Evolutionary conservation across 1,140 invertebrate species (phyloP).

Genomic region (Orussus abietinus): DNA sequence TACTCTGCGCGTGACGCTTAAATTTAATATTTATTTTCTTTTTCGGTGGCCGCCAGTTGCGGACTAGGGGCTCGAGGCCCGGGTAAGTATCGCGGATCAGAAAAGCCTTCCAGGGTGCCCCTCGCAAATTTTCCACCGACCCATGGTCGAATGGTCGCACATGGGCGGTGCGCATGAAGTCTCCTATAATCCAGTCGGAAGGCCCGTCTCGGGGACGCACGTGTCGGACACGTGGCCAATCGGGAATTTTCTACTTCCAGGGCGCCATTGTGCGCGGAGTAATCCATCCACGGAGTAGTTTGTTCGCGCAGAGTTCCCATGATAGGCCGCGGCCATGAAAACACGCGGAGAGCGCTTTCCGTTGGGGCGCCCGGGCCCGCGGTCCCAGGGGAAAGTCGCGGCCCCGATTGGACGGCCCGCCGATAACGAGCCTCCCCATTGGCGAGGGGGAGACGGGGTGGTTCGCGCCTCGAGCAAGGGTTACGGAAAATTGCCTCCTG

Average conservation of each 20-base stretch:
- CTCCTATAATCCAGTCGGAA: constrained; percentile 5
- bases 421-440: constrained; percentile 25
- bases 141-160: not conserved
- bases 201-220: constrained; percentile 9
- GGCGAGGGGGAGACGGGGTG: too few relatives aligned
- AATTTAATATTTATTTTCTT: too few relatives aligned
- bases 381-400: constrained; percentile 9
- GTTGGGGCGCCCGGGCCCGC: constrained; percentile 11
- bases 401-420: constrained; percentile 11
- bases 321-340: not conserved
- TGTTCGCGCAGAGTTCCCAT: constrained; percentile 20
- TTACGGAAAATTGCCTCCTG: too few relatives aligned
- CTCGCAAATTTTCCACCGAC: too few relatives aligned
- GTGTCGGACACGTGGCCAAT: constrained; percentile 22
- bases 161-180: too few relatives aligned
- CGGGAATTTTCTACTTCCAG: constrained; percentile 18
- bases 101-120: too few relatives aligned
- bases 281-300: constrained; percentile 12
- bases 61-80: too few relatives aligned
- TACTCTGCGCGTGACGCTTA: too few relatives aligned
- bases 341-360: too few relatives aligned
- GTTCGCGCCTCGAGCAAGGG: too few relatives aligned
- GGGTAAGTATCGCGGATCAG: too few relatives aligned
- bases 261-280: constrained; percentile 12
- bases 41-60: too few relatives aligned